Conservation (phyloP, 2,888 invertebrate species). For the Cistogaster globosa region DNA sequence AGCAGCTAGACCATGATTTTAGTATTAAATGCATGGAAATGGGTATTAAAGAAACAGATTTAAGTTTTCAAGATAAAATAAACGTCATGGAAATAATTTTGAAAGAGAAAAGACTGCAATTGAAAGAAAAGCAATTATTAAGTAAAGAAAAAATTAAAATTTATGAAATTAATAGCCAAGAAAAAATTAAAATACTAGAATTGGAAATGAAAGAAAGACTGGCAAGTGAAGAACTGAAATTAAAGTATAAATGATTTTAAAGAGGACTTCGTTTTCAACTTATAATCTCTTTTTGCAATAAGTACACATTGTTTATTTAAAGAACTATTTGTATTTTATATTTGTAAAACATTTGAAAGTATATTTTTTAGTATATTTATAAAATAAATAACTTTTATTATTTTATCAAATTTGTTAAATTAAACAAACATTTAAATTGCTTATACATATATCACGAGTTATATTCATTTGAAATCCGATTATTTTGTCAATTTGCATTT, state of each 20-base stretch:
- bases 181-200: constrained; percentile 8
- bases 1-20: background rate
- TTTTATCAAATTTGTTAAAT: too few species aligned
- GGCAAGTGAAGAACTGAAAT: constrained; percentile 13
- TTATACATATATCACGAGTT: too few species aligned
- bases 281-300: too few species aligned
- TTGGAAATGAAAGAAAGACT: constrained; percentile 21
- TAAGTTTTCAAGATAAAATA: background rate
- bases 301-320: too few species aligned
- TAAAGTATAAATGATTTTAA: constrained; percentile 20
- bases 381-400: too few species aligned
- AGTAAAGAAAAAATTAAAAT: constrained; percentile 24
- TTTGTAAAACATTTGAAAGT: too few species aligned
- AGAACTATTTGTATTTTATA: too few species aligned
- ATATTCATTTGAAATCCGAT: too few species aligned
- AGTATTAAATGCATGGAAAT: constrained; percentile 2
- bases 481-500: too few species aligned
- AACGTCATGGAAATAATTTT: background rate
- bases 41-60: background rate
- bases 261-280: too few species aligned
- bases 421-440: too few species aligned
- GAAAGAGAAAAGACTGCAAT: constrained; percentile 9
- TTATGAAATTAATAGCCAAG: background rate
- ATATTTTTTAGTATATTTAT: too few species aligned
- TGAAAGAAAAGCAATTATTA: constrained; percentile 1